Percentiles rank a stretch among this genome's conserved stretches.
Evolutionary conservation across 2,888 invertebrate species (phyloP).

Genomic region (Apeira syringaria): DNA sequence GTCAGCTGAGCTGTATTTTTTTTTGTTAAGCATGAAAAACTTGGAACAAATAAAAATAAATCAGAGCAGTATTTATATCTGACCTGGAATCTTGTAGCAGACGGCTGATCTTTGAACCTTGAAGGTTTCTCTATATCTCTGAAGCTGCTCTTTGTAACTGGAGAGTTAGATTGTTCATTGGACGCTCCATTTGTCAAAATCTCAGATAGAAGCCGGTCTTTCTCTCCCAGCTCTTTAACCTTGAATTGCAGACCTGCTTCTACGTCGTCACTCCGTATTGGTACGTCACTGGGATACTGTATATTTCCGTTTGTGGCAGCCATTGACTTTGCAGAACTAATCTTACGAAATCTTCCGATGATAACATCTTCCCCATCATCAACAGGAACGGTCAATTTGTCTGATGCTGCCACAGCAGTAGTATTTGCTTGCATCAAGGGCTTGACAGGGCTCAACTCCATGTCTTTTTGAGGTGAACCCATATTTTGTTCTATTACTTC

Average conservation of each 20-base stretch:
- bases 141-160: constrained; percentile 84
- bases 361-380: constrained; percentile 76
- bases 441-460: constrained; percentile 70
- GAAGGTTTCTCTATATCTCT: constrained; percentile 85
- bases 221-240: constrained; percentile 51
- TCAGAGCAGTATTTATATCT: constrained; percentile 16
- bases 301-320: constrained; percentile 78
- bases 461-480: constrained; percentile 68
- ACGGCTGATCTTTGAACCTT: constrained; percentile 84
- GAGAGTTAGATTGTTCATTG: constrained; percentile 45
- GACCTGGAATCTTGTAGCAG: constrained; percentile 85
- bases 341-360: constrained; percentile 77
- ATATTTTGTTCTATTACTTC: constrained; percentile 48
- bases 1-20: too few species aligned
- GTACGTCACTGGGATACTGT: constrained; percentile 65
- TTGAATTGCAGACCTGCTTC: constrained; percentile 69
- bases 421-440: constrained; percentile 37
- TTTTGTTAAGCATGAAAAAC: too few species aligned
- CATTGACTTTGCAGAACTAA: constrained; percentile 81
- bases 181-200: constrained; percentile 42
- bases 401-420: constrained; percentile 34
- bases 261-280: constrained; percentile 54
- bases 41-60: too few species aligned
- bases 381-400: constrained; percentile 49
- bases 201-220: constrained; percentile 57